Evolutionary conservation across 1,140 invertebrate genomes (phyloP), one percentile per base, ranked within the genome.

Genomic region (Brachionus manjavacas): DNA sequence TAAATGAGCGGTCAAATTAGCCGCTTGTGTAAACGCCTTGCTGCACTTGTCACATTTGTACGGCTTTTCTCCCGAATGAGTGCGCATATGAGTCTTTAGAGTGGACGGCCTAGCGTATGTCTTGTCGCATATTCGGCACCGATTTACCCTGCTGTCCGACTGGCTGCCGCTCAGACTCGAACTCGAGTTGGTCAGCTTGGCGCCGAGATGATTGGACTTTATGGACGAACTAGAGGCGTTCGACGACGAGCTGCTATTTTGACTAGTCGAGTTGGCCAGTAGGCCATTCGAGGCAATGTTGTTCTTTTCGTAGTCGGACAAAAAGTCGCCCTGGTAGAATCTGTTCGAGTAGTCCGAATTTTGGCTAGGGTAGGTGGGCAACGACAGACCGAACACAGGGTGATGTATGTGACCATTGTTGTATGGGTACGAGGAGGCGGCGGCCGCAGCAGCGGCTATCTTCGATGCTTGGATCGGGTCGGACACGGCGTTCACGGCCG

Each of bases 1-100:
- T 64, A 90, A 87, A 85, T 90, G 89, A 16, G 89, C 90, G 12
- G 89, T 90, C 43, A 90, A 85, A 85, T 90, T 89, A 85, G 90
- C 89, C 76, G 89, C 89, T 85, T 90, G 89, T 85, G 89, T 89
- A 86, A 90, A 90, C 11, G 89, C 86, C 84, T 88, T 89, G 9
- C 85, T 83, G 86, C 89, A 90, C 3, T 86, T 85, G 20, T 83
- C 52, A 85, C 89, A 90, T 79, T 87, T 87, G 74, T 87, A 90
- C 6, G 89, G 89, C 66, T 88, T 85, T 84, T 90, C 89, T 79
- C 89, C 89, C 52, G 72, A 84, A 84, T 89, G 89, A 41, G 87
- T 86, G 9, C 86, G 70, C 25, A 84, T 84, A 83, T 88, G 87
- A 9, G 83, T 66, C 31, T 78, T 89, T 14, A 89, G 85, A 83